These are phyloP conservation scores for Dorcus hopei DNA, from an alignment of 2,888 invertebrate genomes.

Conservation along the genomic window DNA sequence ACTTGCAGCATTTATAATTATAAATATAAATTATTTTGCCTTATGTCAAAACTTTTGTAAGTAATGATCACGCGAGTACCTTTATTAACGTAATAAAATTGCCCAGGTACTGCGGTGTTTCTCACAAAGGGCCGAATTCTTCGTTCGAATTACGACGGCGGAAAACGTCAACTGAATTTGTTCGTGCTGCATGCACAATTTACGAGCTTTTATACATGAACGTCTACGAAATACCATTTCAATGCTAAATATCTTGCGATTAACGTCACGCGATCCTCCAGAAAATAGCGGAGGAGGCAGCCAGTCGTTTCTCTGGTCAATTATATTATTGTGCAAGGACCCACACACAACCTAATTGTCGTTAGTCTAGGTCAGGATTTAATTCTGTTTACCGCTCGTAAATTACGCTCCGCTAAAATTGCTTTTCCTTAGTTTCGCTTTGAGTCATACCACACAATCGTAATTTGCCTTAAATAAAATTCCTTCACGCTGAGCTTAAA, in stretches of 20 bases:
- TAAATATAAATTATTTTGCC: too few species aligned
- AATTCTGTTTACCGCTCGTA: neutral
- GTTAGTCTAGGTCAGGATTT: slow-evolving; percentile 10
- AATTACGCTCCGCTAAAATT: neutral
- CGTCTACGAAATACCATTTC: neutral
- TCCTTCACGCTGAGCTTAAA: too few species aligned
- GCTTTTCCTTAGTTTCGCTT: neutral
- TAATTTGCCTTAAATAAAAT: too few species aligned
- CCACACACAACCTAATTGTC: slow-evolving; percentile 4
- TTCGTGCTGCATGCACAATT: neutral
- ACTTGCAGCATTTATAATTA: too few species aligned
- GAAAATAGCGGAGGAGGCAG: neutral
- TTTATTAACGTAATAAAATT: too few species aligned
- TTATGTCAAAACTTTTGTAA: too few species aligned
- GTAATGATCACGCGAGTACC: too few species aligned
- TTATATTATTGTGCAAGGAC: slow-evolving; percentile 8
- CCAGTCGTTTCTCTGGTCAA: slow-evolving; percentile 2
- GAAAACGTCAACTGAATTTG: neutral
- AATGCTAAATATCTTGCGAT: neutral
- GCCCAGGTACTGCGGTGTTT: too few species aligned
- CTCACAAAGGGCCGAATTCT: too few species aligned
- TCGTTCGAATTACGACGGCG: too few species aligned
- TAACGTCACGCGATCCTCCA: slow-evolving; percentile 6
- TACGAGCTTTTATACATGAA: neutral
- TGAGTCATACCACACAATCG: too few species aligned